Percentiles rank a stretch among this genome's conserved stretches.
Evolutionary conservation across 2,113 vertebrate species (phyloP).

Genomic region (Stigmatopora argus): DNA sequence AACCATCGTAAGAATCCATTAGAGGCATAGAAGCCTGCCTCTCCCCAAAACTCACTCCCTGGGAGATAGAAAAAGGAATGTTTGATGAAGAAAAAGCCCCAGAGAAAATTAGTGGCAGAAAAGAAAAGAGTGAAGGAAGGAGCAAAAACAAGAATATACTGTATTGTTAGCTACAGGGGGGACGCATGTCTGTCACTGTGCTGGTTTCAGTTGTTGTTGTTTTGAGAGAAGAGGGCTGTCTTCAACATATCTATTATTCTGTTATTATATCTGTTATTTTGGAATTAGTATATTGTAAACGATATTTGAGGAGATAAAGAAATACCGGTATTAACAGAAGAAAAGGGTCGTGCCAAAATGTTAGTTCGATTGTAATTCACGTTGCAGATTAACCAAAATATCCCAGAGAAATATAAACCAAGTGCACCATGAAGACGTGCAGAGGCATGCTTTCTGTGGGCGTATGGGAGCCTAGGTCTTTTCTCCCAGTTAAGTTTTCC

Average conservation of each 20-base stretch:
- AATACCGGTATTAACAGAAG: neutral
- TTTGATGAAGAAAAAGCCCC: conserved; percentile 15
- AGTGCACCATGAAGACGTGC: conserved; percentile 33
- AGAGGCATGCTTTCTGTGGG: conserved; percentile 46
- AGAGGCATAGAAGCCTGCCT: conserved; percentile 72
- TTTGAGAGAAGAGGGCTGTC: no score
- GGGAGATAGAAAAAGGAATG: conserved; percentile 33
- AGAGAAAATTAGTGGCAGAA: neutral
- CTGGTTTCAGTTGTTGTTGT: neutral
- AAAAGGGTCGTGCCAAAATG: conserved; percentile 22
- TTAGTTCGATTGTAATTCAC: conserved; percentile 36
- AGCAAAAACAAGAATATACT: neutral
- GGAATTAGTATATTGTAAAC: no score
- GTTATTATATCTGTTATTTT: no score
- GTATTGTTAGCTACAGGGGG: neutral
- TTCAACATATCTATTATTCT: no score
- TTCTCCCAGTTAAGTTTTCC: conserved; percentile 26
- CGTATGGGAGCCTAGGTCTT: conserved; percentile 30
- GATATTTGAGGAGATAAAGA: neutral
- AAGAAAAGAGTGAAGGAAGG: conserved; percentile 1
- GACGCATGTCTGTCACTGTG: no score
- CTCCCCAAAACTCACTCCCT: conserved; percentile 73
- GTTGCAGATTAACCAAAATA: conserved; percentile 15
- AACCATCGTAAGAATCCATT: conserved; percentile 77
- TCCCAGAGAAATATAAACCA: conserved; percentile 23